Evolutionary conservation across 2,888 invertebrate genomes (phyloP).

Genomic region (Heliconius cydno): DNA sequence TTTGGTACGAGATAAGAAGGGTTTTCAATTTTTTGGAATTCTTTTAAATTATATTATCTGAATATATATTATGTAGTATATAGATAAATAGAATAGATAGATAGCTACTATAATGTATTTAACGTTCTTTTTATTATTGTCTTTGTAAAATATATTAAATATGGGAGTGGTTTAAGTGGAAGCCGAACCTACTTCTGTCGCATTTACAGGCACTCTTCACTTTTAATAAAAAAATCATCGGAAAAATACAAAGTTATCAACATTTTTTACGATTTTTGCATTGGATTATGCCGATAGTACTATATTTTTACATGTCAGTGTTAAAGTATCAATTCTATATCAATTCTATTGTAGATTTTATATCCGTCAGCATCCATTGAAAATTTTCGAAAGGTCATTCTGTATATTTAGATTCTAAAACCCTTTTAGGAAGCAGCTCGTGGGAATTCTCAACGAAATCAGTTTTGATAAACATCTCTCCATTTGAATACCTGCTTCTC

Average conservation of each 20-base stretch:
- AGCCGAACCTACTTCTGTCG: no score
- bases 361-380: slow-evolving; percentile 10
- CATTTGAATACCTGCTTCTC: slow-evolving; percentile 43
- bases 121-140: background rate
- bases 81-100: background rate
- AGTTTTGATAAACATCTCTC: slow-evolving; percentile 55
- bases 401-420: slow-evolving; percentile 41
- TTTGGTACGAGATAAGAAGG: background rate
- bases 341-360: background rate
- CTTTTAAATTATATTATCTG: background rate
- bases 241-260: no score
- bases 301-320: background rate
- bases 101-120: background rate
- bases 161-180: no score
- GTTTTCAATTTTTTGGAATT: slow-evolving; percentile 1
- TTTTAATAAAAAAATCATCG: no score
- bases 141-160: no score
- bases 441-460: slow-evolving; percentile 51
- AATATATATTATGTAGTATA: background rate
- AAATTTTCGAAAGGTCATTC: slow-evolving; percentile 37
- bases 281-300: no score
- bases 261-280: no score
- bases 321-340: background rate
- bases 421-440: slow-evolving; percentile 48
- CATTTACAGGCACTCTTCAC: no score